A percentile compares a stretch with the other conserved stretches of the same genome.
phyloP scores from a whole-genome alignment of 2,797 vertebrate species.

The Graptemys geographica region DNA sequence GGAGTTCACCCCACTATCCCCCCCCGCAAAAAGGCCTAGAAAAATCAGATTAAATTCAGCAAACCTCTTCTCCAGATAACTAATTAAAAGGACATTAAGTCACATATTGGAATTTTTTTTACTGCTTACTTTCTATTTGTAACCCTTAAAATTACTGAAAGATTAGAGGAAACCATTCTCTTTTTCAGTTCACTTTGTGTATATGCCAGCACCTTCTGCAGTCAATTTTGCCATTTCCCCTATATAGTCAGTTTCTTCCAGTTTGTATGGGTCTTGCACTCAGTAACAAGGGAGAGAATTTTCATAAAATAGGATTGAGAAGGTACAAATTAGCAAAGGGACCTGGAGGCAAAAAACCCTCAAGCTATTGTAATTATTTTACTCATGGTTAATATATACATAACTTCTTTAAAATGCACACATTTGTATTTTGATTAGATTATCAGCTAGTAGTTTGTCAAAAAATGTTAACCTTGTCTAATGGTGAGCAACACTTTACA shows the following conservation, averaged over 20 bases:
- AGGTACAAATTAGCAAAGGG: background rate
- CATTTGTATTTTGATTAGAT: fast-evolving
- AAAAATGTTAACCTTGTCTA: background rate
- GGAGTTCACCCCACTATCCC: background rate
- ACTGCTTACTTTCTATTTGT: background rate
- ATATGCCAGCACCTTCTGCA: fast-evolving
- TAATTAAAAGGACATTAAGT: background rate
- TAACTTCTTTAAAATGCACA: background rate
- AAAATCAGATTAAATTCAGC: background rate
- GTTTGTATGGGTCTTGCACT: background rate
- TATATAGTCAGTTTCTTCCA: background rate
- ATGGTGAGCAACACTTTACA: background rate
- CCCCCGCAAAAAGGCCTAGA: background rate
- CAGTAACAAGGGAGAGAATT: background rate
- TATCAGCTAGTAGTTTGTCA: background rate
- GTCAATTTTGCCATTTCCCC: background rate
- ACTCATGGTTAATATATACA: background rate
- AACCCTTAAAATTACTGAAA: background rate
- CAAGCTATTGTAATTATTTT: background rate
- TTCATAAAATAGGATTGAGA: background rate
- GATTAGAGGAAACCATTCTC: background rate
- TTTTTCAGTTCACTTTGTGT: background rate
- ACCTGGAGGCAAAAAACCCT: background rate
- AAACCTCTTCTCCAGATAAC: background rate
- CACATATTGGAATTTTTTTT: background rate